These are phyloP conservation scores for Planiliza haematocheilus DNA, from an alignment of 2,113 vertebrate genomes.

Conservation along the genomic window DNA sequence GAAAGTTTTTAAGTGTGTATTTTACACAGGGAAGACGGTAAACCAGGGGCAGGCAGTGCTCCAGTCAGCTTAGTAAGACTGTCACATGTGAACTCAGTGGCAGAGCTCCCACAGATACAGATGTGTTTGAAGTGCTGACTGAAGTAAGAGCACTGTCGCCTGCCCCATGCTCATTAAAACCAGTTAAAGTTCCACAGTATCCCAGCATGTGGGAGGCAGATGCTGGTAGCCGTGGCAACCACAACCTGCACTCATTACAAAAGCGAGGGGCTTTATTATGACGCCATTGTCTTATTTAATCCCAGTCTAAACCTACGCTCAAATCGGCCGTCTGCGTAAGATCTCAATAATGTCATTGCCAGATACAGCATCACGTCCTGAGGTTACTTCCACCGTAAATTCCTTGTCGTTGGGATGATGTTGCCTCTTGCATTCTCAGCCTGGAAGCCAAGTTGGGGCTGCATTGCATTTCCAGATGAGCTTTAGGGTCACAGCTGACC, in stretches of 20 bases:
- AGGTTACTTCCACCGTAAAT: constrained; percentile 69
- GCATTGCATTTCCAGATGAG: constrained; percentile 79
- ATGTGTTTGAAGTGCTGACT: constrained; percentile 68
- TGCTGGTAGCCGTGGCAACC: constrained; percentile 51
- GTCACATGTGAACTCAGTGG: constrained; percentile 18
- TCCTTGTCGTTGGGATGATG: constrained; percentile 62
- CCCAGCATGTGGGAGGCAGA: constrained; percentile 74
- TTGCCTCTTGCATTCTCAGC: constrained; percentile 59
- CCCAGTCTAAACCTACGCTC: constrained; percentile 7
- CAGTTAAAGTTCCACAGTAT: constrained; percentile 54
- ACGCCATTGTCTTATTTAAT: constrained; percentile 5
- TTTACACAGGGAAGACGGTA: constrained; percentile 14
- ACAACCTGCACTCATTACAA: constrained; percentile 21
- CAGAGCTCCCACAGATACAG: constrained; percentile 40
- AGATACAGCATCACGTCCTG: constrained; percentile 47
- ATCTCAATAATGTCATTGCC: constrained; percentile 63
- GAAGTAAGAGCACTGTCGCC: constrained; percentile 37
- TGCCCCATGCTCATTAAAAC: constrained; percentile 62
- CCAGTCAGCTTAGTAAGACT: constrained; percentile 26
- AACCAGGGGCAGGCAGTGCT: neutral
- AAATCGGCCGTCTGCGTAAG: neutral
- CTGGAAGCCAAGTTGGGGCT: constrained; percentile 45
- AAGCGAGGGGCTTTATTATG: neutral
- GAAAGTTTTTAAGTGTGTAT: neutral
- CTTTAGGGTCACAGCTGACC: constrained; percentile 54